These are phyloP conservation scores for Oncopodura yosiiana DNA, from an alignment of 1,140 invertebrate genomes.

Conservation along the genomic window DNA sequence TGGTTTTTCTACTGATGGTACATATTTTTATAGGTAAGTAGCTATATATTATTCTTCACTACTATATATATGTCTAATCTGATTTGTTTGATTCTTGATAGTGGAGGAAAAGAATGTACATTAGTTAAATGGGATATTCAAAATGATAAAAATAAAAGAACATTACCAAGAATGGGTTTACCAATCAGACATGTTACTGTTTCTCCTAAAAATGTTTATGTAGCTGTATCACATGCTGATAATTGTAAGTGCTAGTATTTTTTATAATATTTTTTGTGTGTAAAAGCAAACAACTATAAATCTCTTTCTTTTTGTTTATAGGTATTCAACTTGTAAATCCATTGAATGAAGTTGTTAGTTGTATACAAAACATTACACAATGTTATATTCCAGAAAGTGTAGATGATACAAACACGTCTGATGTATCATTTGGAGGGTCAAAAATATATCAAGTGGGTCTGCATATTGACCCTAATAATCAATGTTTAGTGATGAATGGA, in stretches of 20 bases:
- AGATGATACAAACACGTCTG: neutral
- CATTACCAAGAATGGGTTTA: slow-evolving; percentile 61
- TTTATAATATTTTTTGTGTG: slow-evolving; percentile 18
- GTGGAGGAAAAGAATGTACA: slow-evolving; percentile 66
- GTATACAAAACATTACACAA: slow-evolving; percentile 60
- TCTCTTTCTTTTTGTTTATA: slow-evolving; percentile 37
- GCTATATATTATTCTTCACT: neutral
- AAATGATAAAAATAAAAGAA: slow-evolving; percentile 48
- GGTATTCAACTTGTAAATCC: slow-evolving; percentile 57
- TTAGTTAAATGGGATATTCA: slow-evolving; percentile 65
- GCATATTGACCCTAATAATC: slow-evolving; percentile 53
- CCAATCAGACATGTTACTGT: slow-evolving; percentile 57
- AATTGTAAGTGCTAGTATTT: slow-evolving; percentile 50
- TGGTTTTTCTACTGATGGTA: slow-evolving; percentile 57
- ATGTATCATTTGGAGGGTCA: slow-evolving; percentile 34
- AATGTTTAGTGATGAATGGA: slow-evolving; percentile 63
- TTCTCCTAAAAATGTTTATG: slow-evolving; percentile 52
- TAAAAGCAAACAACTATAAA: slow-evolving; percentile 10
- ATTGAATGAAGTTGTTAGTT: slow-evolving; percentile 47
- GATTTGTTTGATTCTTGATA: slow-evolving; percentile 55
- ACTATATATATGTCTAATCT: neutral
- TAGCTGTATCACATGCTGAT: slow-evolving; percentile 59
- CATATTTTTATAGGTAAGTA: slow-evolving; percentile 17
- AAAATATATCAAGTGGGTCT: slow-evolving; percentile 55
- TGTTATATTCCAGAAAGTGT: slow-evolving; percentile 38